Evolutionary conservation across 2,888 invertebrate genomes (phyloP).

Genomic region (Anagyrus pseudococci): DNA sequence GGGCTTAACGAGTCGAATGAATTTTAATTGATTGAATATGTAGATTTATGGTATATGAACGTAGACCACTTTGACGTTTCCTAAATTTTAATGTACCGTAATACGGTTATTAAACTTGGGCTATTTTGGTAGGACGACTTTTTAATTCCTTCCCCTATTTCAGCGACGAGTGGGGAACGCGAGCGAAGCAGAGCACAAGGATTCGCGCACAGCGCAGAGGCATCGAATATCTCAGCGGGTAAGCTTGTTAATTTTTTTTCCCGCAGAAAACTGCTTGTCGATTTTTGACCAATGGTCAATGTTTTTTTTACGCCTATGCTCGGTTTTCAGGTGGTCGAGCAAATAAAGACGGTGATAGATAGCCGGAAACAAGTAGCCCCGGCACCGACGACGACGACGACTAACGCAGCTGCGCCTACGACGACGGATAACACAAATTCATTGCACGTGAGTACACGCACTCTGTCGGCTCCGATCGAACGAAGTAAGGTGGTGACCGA

Average conservation of each 20-base stretch:
- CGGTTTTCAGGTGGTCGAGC: slow-evolving; percentile 55
- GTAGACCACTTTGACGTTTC: no score
- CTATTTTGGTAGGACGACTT: not conserved
- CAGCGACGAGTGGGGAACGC: slow-evolving; percentile 55
- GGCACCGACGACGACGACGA: slow-evolving; percentile 33
- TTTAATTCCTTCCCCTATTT: slow-evolving; percentile 20
- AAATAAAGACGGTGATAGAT: slow-evolving; percentile 60
- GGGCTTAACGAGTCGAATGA: no score
- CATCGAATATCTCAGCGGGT: slow-evolving; percentile 58
- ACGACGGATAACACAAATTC: slow-evolving; percentile 47
- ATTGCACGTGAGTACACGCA: slow-evolving; percentile 50
- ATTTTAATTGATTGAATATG: no score
- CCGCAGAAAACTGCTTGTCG: not conserved
- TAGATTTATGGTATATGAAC: no score
- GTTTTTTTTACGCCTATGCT: not conserved
- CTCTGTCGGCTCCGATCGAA: not conserved
- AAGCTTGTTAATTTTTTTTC: no score
- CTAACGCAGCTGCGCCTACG: slow-evolving; percentile 44
- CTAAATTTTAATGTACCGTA: no score
- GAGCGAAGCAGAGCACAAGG: slow-evolving; percentile 51
- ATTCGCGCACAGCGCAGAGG: slow-evolving; percentile 48
- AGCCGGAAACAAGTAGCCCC: slow-evolving; percentile 57
- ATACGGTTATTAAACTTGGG: no score
- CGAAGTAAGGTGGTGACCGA: not conserved
- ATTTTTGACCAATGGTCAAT: not conserved